Evolutionary conservation across 2,888 invertebrate genomes (phyloP).

Genomic region (Choristoneura rosaceana): DNA sequence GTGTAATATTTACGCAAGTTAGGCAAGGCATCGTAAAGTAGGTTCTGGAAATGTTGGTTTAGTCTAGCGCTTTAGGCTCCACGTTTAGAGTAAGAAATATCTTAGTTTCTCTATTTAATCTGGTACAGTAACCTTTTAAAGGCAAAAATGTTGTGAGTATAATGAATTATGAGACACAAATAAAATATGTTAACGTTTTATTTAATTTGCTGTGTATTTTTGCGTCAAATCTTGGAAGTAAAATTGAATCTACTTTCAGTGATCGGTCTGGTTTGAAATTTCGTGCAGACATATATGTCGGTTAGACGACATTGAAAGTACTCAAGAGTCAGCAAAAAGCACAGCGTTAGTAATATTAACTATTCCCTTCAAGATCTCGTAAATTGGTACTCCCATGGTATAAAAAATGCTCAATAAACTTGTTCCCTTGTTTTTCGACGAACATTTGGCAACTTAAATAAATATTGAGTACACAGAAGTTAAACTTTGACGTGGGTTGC

Average conservation of each 20-base stretch:
- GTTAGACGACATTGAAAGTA: too few relatives aligned
- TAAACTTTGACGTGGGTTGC: slow-evolving; percentile 52
- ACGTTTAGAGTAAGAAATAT: not conserved
- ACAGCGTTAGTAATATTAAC: not conserved
- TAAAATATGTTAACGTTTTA: not conserved
- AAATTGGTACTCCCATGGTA: not conserved
- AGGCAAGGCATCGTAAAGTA: not conserved
- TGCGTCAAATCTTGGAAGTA: too few relatives aligned
- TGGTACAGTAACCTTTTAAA: not conserved
- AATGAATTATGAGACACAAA: not conserved
- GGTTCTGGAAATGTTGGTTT: not conserved
- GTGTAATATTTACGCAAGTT: not conserved
- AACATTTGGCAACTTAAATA: slow-evolving; percentile 40
- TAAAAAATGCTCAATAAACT: slow-evolving; percentile 5
- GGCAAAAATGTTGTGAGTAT: not conserved
- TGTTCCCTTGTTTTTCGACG: not conserved
- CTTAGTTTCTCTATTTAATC: not conserved
- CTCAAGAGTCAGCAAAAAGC: too few relatives aligned
- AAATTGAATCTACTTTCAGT: too few relatives aligned
- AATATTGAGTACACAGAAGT: slow-evolving; percentile 60
- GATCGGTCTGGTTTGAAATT: too few relatives aligned
- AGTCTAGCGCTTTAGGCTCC: not conserved
- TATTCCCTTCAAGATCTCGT: too few relatives aligned
- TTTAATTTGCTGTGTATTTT: too few relatives aligned
- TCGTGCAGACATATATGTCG: too few relatives aligned